Conservation (phyloP, 2,888 invertebrate genomes). For the Machimus atricapillus region DNA sequence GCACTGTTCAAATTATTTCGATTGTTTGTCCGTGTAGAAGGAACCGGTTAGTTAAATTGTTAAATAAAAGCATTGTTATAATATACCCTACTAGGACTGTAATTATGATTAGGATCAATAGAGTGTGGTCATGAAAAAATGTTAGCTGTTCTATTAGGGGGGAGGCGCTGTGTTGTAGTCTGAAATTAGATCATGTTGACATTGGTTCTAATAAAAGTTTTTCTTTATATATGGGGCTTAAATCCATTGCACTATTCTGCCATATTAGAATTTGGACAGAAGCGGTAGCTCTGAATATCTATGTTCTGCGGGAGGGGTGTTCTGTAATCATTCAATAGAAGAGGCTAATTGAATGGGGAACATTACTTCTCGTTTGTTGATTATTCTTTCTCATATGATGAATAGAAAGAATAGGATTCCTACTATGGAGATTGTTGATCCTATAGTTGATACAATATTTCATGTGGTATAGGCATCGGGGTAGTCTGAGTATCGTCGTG, state of each 20-base stretch:
- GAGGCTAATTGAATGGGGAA: constrained; percentile 64
- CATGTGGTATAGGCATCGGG: constrained; percentile 71
- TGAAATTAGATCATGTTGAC: constrained; percentile 67
- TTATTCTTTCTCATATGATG: constrained; percentile 65
- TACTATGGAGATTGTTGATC: constrained; percentile 70
- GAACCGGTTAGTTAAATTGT: constrained; percentile 67
- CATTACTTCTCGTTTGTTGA: constrained; percentile 65
- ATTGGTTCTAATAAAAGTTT: constrained; percentile 69
- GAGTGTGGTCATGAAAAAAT: constrained; percentile 70
- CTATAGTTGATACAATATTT: constrained; percentile 74
- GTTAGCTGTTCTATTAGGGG: constrained; percentile 73
- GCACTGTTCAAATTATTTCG: constrained; percentile 72
- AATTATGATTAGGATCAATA: constrained; percentile 71
- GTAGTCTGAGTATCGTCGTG: constrained; percentile 79
- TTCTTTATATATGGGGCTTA: constrained; percentile 73
- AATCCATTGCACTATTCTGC: constrained; percentile 70
- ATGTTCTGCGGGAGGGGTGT: constrained; percentile 67
- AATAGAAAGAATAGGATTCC: constrained; percentile 68
- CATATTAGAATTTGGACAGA: constrained; percentile 70
- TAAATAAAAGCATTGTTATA: constrained; percentile 66
- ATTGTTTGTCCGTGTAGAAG: constrained; percentile 68
- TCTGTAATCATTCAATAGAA: constrained; percentile 71
- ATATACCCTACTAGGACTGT: constrained; percentile 68
- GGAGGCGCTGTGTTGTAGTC: constrained; percentile 69
- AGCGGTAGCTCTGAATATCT: constrained; percentile 68